phyloP scores from a whole-genome alignment of 1,140 invertebrate species.

The Nymphalis io region DNA sequence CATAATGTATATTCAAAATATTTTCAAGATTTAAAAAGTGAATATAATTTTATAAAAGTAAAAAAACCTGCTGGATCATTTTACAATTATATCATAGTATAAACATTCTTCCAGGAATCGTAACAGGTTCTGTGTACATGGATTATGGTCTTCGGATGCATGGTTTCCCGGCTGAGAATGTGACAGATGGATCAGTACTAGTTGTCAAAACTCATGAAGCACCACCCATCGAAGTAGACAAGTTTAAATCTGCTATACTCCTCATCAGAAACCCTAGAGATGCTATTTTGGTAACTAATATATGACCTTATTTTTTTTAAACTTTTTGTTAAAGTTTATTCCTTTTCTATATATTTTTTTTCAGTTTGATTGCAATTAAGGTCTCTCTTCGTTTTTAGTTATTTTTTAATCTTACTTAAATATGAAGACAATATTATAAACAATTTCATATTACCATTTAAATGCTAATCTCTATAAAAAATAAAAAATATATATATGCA shows the following conservation, averaged over 20 bases:
- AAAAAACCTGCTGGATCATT: background rate
- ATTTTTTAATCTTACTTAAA: too few relatives aligned
- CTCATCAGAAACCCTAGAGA: conserved; percentile 86
- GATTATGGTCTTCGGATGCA: conserved; percentile 87
- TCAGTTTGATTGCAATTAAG: too few relatives aligned
- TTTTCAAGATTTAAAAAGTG: too few relatives aligned
- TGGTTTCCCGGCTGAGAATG: conserved; percentile 89
- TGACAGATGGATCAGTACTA: conserved; percentile 87
- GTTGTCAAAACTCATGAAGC: conserved; percentile 91
- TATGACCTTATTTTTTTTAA: background rate
- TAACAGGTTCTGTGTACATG: conserved; percentile 90
- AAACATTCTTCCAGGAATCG: conserved; percentile 80
- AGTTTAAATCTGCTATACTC: conserved; percentile 85
- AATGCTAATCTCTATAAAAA: too few relatives aligned
- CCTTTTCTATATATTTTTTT: too few relatives aligned
- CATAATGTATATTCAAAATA: too few relatives aligned
- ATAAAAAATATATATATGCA: too few relatives aligned
- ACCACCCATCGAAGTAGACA: conserved; percentile 81
- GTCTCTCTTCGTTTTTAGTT: too few relatives aligned
- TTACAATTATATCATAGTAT: background rate
- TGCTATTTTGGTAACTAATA: conserved; percentile 81
- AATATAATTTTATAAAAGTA: background rate
- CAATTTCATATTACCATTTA: too few relatives aligned
- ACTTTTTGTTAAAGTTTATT: background rate
- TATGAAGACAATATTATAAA: too few relatives aligned